A percentile compares a stretch with the other conserved stretches of the same genome.
Evolutionary conservation across 2,888 invertebrate genomes (phyloP).

Genomic region (Scrobipalpa costella): DNA sequence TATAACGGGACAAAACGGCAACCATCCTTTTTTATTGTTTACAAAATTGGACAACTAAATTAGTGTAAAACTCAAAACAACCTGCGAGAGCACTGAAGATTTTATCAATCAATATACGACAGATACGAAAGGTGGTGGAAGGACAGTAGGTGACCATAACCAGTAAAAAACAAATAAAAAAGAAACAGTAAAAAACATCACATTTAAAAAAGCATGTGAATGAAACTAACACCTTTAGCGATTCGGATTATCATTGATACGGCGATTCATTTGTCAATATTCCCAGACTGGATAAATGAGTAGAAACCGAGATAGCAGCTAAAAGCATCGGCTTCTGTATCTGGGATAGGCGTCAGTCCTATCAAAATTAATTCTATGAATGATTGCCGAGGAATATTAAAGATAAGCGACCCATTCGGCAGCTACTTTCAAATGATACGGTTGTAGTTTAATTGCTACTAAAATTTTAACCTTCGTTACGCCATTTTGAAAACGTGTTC

Average conservation of each 20-base stretch:
- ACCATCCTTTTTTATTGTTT: conserved; percentile 40
- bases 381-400: conserved; percentile 51
- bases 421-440: conserved; percentile 40
- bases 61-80: conserved; percentile 49
- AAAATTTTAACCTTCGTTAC: conserved; percentile 3
- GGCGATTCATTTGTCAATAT: conserved; percentile 66
- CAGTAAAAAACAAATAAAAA: conserved; percentile 24
- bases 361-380: conserved; percentile 76
- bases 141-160: conserved; percentile 19
- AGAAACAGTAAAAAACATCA: conserved; percentile 13
- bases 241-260: conserved; percentile 48
- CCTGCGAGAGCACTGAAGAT: conserved; percentile 46
- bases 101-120: conserved; percentile 58
- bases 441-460: conserved; percentile 21
- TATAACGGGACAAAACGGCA: conserved; percentile 28
- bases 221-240: conserved; percentile 54
- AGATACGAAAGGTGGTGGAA: conserved; percentile 36
- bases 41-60: conserved; percentile 53
- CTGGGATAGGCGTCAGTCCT: conserved; percentile 67
- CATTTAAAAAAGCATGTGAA: conserved; percentile 8
- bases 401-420: conserved; percentile 28
- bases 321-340: conserved; percentile 76
- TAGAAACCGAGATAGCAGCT: conserved; percentile 61
- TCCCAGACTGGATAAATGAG: conserved; percentile 55
- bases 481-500: conserved; percentile 3